phyloP scores from a whole-genome alignment of 1,140 invertebrate species.

The Macrobrachium nipponense region DNA sequence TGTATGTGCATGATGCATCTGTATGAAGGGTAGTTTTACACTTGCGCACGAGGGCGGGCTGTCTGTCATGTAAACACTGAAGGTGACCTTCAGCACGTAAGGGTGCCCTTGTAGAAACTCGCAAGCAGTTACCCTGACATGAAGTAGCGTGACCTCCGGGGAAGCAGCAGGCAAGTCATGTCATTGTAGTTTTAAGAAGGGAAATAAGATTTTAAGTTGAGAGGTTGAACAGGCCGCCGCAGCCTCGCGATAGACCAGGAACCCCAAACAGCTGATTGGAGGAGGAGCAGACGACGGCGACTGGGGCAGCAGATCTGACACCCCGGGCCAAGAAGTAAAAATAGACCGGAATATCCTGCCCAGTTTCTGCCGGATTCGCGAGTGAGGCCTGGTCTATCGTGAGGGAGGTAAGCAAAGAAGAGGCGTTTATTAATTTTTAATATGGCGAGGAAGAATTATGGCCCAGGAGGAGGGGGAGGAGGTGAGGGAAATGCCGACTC shows the following conservation, averaged over 20 bases:
- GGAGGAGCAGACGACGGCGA: slow-evolving; percentile 21
- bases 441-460: background rate
- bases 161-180: background rate
- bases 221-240: background rate
- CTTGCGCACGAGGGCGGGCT: no score
- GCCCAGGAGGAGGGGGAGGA: background rate
- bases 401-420: slow-evolving; percentile 28
- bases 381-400: slow-evolving; percentile 22
- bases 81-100: no score
- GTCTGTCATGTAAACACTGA: no score
- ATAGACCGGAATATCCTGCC: slow-evolving; percentile 5
- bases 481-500: background rate
- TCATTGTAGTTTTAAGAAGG: background rate
- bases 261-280: slow-evolving; percentile 21
- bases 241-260: background rate
- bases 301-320: background rate
- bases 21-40: no score
- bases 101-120: no score
- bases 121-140: no score
- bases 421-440: background rate
- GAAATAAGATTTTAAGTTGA: background rate
- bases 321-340: slow-evolving; percentile 2
- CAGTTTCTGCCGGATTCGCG: slow-evolving; percentile 28
- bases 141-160: no score
- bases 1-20: no score